These are phyloP conservation scores for Epinephelus cyanopodus DNA, from an alignment of 2,113 vertebrate genomes.

Conservation along the genomic window DNA sequence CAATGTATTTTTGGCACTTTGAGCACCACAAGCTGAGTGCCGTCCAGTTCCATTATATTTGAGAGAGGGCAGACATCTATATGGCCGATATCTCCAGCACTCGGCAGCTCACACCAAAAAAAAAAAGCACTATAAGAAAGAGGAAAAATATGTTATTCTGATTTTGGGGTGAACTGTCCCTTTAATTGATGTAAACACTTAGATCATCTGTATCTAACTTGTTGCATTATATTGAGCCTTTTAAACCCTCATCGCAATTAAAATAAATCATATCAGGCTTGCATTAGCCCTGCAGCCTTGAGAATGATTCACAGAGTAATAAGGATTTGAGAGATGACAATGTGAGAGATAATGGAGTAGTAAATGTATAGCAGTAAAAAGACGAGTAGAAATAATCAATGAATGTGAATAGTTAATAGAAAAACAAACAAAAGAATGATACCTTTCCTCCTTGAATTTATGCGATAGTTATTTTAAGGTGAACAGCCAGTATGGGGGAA, in stretches of 20 bases:
- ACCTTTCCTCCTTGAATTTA: neutral
- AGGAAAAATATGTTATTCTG: no score
- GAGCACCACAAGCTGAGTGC: no score
- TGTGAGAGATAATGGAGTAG: neutral
- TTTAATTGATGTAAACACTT: neutral
- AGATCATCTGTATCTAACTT: neutral
- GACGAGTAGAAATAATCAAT: neutral
- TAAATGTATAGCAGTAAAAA: neutral
- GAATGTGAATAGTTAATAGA: neutral
- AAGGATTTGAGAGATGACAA: neutral
- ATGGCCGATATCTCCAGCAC: no score
- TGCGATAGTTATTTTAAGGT: neutral
- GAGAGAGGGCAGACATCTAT: no score
- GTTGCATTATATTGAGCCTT: slow-evolving; percentile 1
- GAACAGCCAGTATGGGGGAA: neutral
- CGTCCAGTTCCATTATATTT: no score
- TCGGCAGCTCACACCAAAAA: no score
- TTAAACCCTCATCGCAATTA: neutral
- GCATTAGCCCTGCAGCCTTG: neutral
- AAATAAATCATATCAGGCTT: neutral
- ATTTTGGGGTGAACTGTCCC: neutral
- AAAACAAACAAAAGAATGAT: neutral
- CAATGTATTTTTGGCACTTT: no score
- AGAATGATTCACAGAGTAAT: neutral
- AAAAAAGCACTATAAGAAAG: no score